phyloP scores from a whole-genome alignment of 2,888 invertebrate genomes.

The Andrena dorsata region DNA sequence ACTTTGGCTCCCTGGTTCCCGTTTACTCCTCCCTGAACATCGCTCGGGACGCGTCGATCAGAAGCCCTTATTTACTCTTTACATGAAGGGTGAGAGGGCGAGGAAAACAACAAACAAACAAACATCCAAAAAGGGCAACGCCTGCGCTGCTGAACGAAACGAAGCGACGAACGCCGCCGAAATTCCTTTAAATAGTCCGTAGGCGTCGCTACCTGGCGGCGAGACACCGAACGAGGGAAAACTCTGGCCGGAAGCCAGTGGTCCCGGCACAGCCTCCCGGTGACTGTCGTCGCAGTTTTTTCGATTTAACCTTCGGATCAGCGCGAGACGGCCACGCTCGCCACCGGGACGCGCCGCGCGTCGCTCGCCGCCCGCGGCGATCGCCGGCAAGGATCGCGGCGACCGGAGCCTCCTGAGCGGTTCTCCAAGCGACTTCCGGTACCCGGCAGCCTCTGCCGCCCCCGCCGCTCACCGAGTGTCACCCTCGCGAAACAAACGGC shows the following conservation, averaged over 20 bases:
- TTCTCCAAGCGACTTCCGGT: slow-evolving; percentile 26
- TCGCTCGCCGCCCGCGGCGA: neutral
- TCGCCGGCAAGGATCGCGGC: neutral
- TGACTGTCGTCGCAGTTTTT: slow-evolving; percentile 64
- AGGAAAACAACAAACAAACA: slow-evolving; percentile 68
- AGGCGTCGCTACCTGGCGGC: slow-evolving; percentile 86
- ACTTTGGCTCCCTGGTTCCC: slow-evolving; percentile 21
- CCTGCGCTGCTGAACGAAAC: slow-evolving; percentile 87
- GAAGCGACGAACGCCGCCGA: slow-evolving; percentile 86
- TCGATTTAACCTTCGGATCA: slow-evolving; percentile 73
- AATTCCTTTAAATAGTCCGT: slow-evolving; percentile 87
- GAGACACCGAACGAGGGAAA: slow-evolving; percentile 79
- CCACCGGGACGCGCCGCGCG: slow-evolving; percentile 5
- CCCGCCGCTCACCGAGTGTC: neutral
- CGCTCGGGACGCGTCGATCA: slow-evolving; percentile 63
- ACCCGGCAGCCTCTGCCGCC: slow-evolving; percentile 5
- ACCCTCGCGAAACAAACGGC: neutral
- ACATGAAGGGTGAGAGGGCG: slow-evolving; percentile 64
- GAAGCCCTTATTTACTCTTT: slow-evolving; percentile 52
- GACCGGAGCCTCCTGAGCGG: neutral
- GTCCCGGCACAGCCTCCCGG: slow-evolving; percentile 71
- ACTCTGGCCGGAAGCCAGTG: slow-evolving; percentile 77
- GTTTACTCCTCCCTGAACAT: slow-evolving; percentile 78
- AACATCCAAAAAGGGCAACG: slow-evolving; percentile 82
- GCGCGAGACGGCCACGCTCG: slow-evolving; percentile 16